Base-by-base conservation (phyloP, 2,113 vertebrate species). In the Conger conger region DNA sequence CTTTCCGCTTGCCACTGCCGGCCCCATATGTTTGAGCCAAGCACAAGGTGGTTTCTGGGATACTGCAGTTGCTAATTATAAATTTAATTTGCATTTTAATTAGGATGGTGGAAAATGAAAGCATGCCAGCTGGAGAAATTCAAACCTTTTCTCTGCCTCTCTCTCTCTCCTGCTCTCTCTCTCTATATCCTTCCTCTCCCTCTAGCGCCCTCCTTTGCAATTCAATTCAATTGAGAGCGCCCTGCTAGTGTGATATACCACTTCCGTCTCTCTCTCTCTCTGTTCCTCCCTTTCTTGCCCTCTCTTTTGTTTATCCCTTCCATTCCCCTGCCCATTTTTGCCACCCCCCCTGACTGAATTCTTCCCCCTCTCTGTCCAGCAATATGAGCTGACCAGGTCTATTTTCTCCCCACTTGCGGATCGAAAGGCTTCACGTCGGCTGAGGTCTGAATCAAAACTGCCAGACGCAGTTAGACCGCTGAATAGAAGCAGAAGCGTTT, bases 81-180 rank as follows among this genome's bases (percentile, higher is more conserved):
- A 98, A 99, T 99, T 99, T 97, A 98, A 99, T 99, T 99, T 99
- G 97, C 98, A 99, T 99, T 99, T 99, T 99, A 99, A 99, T 99
- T 99, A 99, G 97, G 98, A 97, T 96, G 97, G 96, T 96, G 96
- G 97, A 97, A 99, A 99, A 99, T 99, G 98, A 99, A 98, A 98
- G 97, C 96, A 92, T 97, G 96, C 97, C 98, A 99, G 98, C 98
- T 99, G 98, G 98, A 99, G 97, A 97, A 98, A 99, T 98, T 97
- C 97, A 97, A 97, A 98, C 96, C 95, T 94, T 95, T 96, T 95
- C 81, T 86, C 76, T 76, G 23, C 20, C 54, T 27, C 53, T 30
- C 45, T 30, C 27, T 16, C 45, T 33, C 91, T 93, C 88, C 91
- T 90, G 91, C 92, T 91, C 80, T 86, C 79, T 78, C 80, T 80